Evolutionary conservation across 2,797 vertebrate species (phyloP), one percentile per base, ranked within the genome.

Genomic region (Acropternis orthonyx): DNA sequence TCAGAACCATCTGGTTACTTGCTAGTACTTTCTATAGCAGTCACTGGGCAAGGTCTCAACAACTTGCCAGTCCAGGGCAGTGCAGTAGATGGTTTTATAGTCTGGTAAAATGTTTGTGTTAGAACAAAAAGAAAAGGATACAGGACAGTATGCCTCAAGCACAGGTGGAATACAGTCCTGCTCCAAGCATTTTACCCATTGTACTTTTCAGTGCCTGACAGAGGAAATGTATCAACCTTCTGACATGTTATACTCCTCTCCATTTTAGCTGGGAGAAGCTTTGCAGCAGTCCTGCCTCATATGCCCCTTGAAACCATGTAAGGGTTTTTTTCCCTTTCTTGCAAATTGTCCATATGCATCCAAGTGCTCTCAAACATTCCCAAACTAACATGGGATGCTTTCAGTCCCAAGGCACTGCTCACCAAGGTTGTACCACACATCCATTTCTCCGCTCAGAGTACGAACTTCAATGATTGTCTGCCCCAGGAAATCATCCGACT

Each of bases 401-500:
- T 49, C 61, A 85, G 5, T 17, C 32, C 34, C 61, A 88, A 67
- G 51, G 48, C 10, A 24, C 30, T 26, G 97, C 99, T 98, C 80
- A 99, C 99, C 99, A 43, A 99, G 98, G 97, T 99, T 99, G 96
- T 99, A 99, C 99, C 99, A 99, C 94, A 99, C 99, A 34, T 99
- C 99, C 99, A 99, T 99, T 96, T 99, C 99, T 73, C 99, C 99
- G 0, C 99, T 99, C 94, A 99, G 97, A 1, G 99, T 99, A 77
- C 99, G 98, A 55, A 99, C 99, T 97, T 99, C 99, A 46, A 99
- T 99, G 92, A 99, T 99, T 58, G 99, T 99, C 97, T 99, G 99
- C 17, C 99, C 99, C 74, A 99, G 97, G 94, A 99, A 99, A 96
- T 99, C 99, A 39, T 99, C 99, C 0, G 99, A 99, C 89, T 99